These are phyloP conservation scores for Ceyx erithaca DNA, from an alignment of 2,797 vertebrate genomes.

Conservation along the genomic window DNA sequence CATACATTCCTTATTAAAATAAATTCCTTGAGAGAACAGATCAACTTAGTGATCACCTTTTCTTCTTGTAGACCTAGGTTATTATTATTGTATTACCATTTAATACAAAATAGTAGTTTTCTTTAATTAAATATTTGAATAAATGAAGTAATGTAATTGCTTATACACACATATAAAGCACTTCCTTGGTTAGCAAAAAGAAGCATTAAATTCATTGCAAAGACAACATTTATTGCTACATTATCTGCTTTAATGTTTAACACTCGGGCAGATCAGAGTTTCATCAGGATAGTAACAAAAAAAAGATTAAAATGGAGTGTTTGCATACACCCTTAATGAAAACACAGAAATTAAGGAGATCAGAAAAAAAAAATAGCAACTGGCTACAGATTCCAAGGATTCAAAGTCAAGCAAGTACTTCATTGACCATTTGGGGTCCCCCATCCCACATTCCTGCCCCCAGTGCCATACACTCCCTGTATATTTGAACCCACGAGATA, in stretches of 20 bases:
- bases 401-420: not conserved
- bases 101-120: not conserved
- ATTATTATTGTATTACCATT: not conserved
- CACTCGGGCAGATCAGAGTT: not conserved
- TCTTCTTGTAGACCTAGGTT: not conserved
- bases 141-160: not conserved
- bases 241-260: not conserved
- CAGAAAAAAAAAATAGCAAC: not conserved
- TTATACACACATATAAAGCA: not conserved
- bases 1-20: fast-evolving
- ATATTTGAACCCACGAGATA: fast-evolving
- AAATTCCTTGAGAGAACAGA: not conserved
- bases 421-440: fast-evolving
- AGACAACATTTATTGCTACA: not conserved
- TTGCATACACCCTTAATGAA: not conserved
- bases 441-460: not conserved
- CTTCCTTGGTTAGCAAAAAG: not conserved
- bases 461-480: fast-evolving
- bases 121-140: not conserved
- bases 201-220: not conserved
- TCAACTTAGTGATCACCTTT: not conserved
- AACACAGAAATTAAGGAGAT: not conserved
- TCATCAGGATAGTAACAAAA: not conserved
- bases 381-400: not conserved
- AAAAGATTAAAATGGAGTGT: not conserved